Evolutionary conservation across 1,140 invertebrate genomes (phyloP), one percentile per base, ranked within the genome.

Genomic region (Caenorhabditis brenneri): DNA sequence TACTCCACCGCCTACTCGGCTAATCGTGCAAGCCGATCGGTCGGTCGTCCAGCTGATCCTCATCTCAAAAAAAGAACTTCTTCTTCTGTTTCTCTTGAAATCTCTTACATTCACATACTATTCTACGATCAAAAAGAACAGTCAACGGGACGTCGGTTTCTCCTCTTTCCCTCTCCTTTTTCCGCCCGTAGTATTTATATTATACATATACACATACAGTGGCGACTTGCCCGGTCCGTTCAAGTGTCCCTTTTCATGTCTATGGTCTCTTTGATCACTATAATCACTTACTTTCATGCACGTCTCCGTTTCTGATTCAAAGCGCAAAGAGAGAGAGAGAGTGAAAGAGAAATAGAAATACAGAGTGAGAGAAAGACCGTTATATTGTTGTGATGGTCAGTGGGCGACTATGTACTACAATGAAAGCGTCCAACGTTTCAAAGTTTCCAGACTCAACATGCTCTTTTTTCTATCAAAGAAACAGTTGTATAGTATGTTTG

Each of bases 161-260:
- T n/a, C 58, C 19, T 65, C 27, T 39, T 24, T 65, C 58, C 15
- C 31, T 65, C 31, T 65, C 16, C 5, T 31, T 29, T 33, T 24
- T 19, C 29, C 36, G 33, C 36, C 65, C 65, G 65, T 74, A n/a
- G n/a, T n/a, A 74, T 74, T 74, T 74, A 74, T 74, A 74, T 74
- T 74, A 74, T 74, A 74, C 65, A 74, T 74, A 74, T 42, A 74
- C 36, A 74, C 65, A 74, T 74, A 74, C 65, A 74, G 65, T 74
- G 65, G 65, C n/a, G n/a, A n/a, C 58, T 65, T 65, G 58, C 31
- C 58, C 36, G 65, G 65, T 24, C 65, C 65, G 65, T 74, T 74
- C 65, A 74, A 74, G 65, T 74, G 65, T n/a, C 65, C 36, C 53
- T 6, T 74, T 42, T 74, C n/a, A 16, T 36, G 24, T 1, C 24